A percentile compares a stretch with the other conserved stretches of the same genome.
Conservation (phyloP, 92 coral and sea anemone genomes). For the Pocillopora grandis region DNA sequence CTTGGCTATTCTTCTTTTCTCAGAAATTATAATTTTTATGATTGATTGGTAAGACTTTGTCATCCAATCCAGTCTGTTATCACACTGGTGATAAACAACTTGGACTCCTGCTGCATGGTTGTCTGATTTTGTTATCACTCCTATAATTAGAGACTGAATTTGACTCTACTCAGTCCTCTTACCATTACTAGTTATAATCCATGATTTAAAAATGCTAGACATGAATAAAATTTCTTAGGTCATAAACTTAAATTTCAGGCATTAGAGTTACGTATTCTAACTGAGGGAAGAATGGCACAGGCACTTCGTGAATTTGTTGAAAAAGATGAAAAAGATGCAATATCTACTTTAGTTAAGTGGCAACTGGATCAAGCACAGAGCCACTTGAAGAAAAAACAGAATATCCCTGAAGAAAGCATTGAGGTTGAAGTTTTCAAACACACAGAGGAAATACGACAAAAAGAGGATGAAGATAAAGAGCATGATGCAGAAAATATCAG, state of each 20-base stretch:
- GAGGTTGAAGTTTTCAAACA: slow-evolving; percentile 76
- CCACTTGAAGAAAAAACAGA: slow-evolving; percentile 64
- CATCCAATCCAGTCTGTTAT: too few relatives aligned
- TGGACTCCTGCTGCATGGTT: too few relatives aligned
- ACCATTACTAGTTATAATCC: too few relatives aligned
- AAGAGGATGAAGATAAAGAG: slow-evolving; percentile 69
- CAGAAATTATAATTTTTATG: too few relatives aligned
- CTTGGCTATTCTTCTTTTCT: too few relatives aligned
- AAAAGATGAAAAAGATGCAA: slow-evolving; percentile 96
- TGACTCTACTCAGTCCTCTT: too few relatives aligned
- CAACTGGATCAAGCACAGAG: slow-evolving; percentile 86
- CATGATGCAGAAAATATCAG: slow-evolving; percentile 72
- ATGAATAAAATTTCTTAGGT: too few relatives aligned
- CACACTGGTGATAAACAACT: too few relatives aligned
- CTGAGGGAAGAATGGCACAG: slow-evolving; percentile 90
- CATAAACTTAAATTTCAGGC: slow-evolving; percentile 52
- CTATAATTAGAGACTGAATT: too few relatives aligned
- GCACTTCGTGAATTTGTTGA: slow-evolving; percentile 96
- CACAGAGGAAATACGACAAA: slow-evolving; percentile 61
- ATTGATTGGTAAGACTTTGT: too few relatives aligned
- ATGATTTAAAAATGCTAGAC: too few relatives aligned
- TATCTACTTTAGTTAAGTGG: slow-evolving; percentile 81
- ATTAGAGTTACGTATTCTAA: slow-evolving; percentile 75
- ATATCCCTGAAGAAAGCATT: slow-evolving; percentile 75
- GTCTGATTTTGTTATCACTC: too few relatives aligned